Percentiles rank a stretch among this genome's conserved stretches.
Conservation (phyloP, 2,113 vertebrate species). For the Pseudopodoces humilis region DNA sequence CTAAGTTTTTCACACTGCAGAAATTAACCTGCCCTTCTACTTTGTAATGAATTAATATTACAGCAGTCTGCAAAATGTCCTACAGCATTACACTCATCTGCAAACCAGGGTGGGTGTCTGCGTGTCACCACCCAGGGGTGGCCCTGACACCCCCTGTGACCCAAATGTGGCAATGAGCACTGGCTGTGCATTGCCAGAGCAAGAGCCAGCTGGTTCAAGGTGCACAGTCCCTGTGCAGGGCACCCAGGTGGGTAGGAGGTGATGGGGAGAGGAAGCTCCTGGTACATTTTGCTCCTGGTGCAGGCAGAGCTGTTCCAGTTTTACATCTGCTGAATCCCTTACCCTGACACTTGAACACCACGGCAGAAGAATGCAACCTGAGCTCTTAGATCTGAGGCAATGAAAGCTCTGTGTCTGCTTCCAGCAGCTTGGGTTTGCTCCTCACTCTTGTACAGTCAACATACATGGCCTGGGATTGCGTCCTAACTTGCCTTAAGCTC, state of each 20-base stretch:
- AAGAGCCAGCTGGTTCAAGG: accelerated
- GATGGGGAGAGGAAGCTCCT: not conserved
- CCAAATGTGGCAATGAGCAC: not conserved
- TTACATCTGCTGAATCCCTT: not conserved
- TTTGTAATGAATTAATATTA: not conserved
- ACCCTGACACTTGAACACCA: not conserved
- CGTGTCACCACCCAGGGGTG: not conserved
- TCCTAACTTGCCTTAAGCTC: not conserved
- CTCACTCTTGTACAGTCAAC: not conserved
- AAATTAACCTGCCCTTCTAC: not conserved
- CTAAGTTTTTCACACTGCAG: not conserved
- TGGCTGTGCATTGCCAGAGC: not conserved
- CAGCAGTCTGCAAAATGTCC: not conserved
- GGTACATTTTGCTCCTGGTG: not conserved
- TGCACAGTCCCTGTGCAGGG: not conserved
- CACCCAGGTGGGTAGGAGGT: not conserved
- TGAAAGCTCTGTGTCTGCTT: not conserved
- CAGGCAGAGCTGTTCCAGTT: slow-evolving; percentile 13
- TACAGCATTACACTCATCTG: not conserved
- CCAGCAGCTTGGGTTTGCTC: not conserved
- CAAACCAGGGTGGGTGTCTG: not conserved
- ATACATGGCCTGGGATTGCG: not conserved
- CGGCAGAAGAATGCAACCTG: not conserved
- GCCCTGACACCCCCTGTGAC: not conserved
- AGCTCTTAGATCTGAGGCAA: not conserved